Evolutionary conservation across 1,140 invertebrate genomes (phyloP).

Genomic region (Thaumetopoea pityocampa): DNA sequence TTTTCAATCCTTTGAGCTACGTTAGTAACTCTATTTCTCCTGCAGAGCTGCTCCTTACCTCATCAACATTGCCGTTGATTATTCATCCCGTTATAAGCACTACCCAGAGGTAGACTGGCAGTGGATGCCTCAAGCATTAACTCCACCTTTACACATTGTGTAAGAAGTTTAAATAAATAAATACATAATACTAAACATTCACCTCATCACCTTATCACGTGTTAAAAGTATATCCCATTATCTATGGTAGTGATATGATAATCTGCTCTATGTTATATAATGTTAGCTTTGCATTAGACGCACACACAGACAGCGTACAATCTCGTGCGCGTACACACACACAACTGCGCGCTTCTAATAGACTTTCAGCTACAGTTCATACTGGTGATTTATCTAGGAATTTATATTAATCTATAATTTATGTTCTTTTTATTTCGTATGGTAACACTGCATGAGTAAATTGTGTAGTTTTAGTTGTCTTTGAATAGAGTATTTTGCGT

Average conservation of each 20-base stretch:
- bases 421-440: not conserved
- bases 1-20: no score
- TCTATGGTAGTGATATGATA: constrained; percentile 1
- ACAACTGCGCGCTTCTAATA: constrained; percentile 37
- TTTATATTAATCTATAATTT: not conserved
- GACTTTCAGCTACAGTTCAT: constrained; percentile 30
- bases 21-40: no score
- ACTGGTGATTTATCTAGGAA: constrained; percentile 43
- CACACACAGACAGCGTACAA: constrained; percentile 44
- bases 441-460: constrained; percentile 2
- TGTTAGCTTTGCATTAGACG: constrained; percentile 58
- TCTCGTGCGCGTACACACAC: constrained; percentile 32
- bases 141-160: no score
- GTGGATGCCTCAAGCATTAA: no score
- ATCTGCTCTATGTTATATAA: constrained; percentile 54
- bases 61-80: no score
- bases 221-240: constrained; percentile 5
- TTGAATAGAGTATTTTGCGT: no score
- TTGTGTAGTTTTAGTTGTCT: not conserved
- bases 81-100: no score
- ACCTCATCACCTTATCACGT: not conserved
- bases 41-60: no score
- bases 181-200: constrained; percentile 1
- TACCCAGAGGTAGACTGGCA: no score
- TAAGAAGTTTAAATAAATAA: no score